phyloP scores from a whole-genome alignment of 2,113 vertebrate species.

The Crypturellus undulatus region DNA sequence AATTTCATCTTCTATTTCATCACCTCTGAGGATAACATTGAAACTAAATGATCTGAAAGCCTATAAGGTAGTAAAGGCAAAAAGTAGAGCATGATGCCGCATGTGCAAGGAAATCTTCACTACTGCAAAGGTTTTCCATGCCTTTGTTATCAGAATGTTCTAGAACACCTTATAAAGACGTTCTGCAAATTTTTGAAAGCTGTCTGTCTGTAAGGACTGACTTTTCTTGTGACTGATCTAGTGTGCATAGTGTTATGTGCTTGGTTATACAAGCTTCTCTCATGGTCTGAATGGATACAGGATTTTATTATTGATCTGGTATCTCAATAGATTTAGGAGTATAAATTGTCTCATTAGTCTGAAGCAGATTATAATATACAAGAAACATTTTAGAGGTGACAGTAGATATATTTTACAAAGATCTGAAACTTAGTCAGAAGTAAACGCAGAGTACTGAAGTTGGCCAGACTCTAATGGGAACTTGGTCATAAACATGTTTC shows the following conservation, averaged over 20 bases:
- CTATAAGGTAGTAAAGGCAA: not conserved
- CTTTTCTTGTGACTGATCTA: not conserved
- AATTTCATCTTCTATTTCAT: not conserved
- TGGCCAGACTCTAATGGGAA: not conserved
- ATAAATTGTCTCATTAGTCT: not conserved
- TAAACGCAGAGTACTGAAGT: not conserved
- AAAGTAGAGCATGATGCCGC: not conserved
- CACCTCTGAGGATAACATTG: not conserved
- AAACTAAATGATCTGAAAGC: not conserved
- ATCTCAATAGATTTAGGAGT: not conserved
- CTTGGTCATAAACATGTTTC: accelerated
- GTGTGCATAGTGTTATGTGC: not conserved
- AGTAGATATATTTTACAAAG: not conserved
- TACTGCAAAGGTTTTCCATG: not conserved
- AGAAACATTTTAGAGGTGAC: not conserved
- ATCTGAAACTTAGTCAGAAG: not conserved
- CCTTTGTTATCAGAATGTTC: not conserved
- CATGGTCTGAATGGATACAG: not conserved
- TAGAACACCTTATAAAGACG: not conserved
- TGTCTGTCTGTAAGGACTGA: not conserved
- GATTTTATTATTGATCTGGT: not conserved
- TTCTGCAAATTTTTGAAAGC: not conserved
- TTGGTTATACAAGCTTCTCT: not conserved
- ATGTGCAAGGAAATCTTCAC: not conserved
- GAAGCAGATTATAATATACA: not conserved